Base-by-base conservation (phyloP, 2,888 invertebrate genomes). In the Rhingia campestris region DNA sequence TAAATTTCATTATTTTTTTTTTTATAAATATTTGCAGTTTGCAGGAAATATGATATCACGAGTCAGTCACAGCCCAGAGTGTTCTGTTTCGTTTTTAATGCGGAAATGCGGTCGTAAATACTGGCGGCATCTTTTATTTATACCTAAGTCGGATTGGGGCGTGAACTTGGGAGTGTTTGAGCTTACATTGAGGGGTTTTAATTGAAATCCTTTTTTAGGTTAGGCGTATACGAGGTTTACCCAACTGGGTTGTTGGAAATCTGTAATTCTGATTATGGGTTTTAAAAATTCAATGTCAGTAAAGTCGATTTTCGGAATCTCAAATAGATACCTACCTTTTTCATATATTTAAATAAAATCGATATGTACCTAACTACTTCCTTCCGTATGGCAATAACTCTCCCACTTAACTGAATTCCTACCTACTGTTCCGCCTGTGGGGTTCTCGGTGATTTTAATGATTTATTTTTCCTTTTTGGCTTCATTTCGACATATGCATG, bases 1-100 rank as follows among this genome's bases (percentile, higher is more conserved):
- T 69, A 43, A 41, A 43, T 82, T 82, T 79, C 79, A 69, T 67
- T n/a, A n/a, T n/a, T n/a, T n/a, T n/a, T n/a, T n/a, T n/a, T n/a
- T 77, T 79, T 58, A 53, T 51, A 33, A 59, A 66, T 64, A 56
- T 81, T 76, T 81, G 70, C 58, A 80, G 45, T 72, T 53, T 76
- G 35, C 37, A 32, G 30, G 72, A 63, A 82, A 82, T 61, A 12
- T 61, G 51, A 72, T 76, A 72, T 54, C 54, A 39, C 10, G 22
- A 39, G 43, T 32, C 35, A 39, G 43, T 32, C n/a, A 4, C 51
- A 10, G 4, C 3, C 22, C 22, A 22, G 43, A 53, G 66, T 66
- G 39, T 12, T 69, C 12, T 69, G 56, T 47, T 53, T 14, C 33
- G 37, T 5, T 4, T 69, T 39, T 49, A 39, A 51, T 22, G 41